Conservation (phyloP, 2,888 invertebrate species). For the Euclidia mi region DNA sequence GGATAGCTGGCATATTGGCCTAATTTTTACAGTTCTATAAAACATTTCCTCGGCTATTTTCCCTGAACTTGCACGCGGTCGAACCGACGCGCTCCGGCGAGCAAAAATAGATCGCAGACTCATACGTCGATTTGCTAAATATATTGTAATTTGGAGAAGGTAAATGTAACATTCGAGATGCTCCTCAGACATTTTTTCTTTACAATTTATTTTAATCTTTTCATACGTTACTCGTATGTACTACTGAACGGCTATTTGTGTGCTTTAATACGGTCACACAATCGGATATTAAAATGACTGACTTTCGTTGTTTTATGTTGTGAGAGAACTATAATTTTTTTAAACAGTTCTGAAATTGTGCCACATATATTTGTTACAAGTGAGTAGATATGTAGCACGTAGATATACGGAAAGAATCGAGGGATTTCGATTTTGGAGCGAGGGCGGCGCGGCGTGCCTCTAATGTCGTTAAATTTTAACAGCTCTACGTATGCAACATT, state of each 20-base stretch:
- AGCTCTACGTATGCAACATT: slow-evolving; percentile 61
- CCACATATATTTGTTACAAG: too few species aligned
- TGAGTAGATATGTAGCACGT: too few species aligned
- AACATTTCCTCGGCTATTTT: slow-evolving; percentile 80
- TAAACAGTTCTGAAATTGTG: too few species aligned
- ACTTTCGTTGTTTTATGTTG: too few species aligned
- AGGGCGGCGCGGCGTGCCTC: slow-evolving; percentile 57
- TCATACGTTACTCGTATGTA: not conserved
- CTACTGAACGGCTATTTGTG: not conserved
- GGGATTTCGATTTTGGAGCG: slow-evolving; percentile 7
- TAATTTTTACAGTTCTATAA: slow-evolving; percentile 77
- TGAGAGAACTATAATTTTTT: too few species aligned
- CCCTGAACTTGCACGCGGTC: slow-evolving; percentile 84
- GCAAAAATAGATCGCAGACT: slow-evolving; percentile 72
- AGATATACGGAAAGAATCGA: not conserved
- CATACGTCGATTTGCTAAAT: slow-evolving; percentile 64
- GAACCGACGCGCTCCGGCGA: slow-evolving; percentile 60
- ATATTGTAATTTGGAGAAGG: slow-evolving; percentile 49
- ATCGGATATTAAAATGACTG: not conserved
- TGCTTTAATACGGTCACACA: not conserved
- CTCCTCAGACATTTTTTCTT: slow-evolving; percentile 12
- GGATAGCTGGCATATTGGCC: slow-evolving; percentile 72
- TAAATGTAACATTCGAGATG: slow-evolving; percentile 5
- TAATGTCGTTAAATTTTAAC: slow-evolving; percentile 71
- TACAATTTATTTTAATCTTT: slow-evolving; percentile 19